Conservation (phyloP, 2,113 vertebrate species). For the Sapayoa aenigma region DNA sequence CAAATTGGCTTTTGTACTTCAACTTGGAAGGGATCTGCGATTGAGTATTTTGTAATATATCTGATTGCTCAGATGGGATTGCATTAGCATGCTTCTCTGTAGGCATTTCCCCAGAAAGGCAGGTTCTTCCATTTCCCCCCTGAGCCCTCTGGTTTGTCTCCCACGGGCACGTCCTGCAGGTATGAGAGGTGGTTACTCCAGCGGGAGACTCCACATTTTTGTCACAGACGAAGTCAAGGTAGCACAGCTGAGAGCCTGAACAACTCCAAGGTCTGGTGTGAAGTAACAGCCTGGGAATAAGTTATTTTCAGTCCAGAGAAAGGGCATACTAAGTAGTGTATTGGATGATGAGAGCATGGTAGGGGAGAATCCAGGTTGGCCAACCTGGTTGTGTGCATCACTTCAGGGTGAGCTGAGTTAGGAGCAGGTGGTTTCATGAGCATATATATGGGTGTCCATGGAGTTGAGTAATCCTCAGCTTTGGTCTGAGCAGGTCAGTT, state of each 20-base stretch:
- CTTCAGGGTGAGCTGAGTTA: background rate
- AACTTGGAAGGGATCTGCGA: background rate
- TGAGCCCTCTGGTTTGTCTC: background rate
- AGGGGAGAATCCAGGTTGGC: background rate
- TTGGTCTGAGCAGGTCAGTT: background rate
- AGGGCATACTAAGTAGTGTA: background rate
- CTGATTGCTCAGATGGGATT: background rate
- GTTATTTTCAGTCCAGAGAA: background rate
- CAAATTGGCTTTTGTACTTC: background rate
- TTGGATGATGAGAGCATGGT: rapidly evolving
- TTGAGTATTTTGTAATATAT: background rate
- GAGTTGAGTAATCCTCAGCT: background rate
- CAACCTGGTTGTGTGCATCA: background rate
- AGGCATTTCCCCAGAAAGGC: background rate
- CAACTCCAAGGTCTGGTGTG: background rate
- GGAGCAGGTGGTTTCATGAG: background rate
- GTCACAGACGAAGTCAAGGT: rapidly evolving
- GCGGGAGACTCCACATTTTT: background rate
- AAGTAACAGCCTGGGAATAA: background rate
- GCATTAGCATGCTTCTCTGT: background rate
- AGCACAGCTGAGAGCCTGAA: background rate
- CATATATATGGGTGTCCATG: background rate
- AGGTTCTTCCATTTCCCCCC: background rate
- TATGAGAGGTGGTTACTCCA: background rate
- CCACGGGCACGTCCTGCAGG: rapidly evolving